phyloP scores from a whole-genome alignment of 1,140 invertebrate genomes.

The Zaprionus davidi region DNA sequence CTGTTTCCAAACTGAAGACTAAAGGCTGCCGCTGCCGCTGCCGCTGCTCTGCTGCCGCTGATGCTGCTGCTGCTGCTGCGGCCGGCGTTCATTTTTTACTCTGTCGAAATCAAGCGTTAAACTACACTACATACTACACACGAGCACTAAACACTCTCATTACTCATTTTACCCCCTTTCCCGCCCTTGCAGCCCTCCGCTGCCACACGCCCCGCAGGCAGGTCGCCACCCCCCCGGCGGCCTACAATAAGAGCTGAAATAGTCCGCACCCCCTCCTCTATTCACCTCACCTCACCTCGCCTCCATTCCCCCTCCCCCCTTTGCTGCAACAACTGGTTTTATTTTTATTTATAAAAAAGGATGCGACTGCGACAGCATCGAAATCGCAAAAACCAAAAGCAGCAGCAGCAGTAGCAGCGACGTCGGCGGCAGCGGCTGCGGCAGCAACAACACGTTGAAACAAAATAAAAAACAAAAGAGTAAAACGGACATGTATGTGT shows the following conservation, averaged over 20 bases:
- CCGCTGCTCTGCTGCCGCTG: not conserved
- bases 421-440: constrained; percentile 59
- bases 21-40: constrained; percentile 5
- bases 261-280: constrained; percentile 35
- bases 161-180: constrained; percentile 39
- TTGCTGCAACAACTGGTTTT: constrained; percentile 40
- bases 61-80: constrained; percentile 5
- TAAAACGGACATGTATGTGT: constrained; percentile 39
- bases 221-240: constrained; percentile 42
- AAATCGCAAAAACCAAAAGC: constrained; percentile 9
- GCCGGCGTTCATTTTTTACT: constrained; percentile 2
- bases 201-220: not conserved
- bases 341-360: constrained; percentile 68
- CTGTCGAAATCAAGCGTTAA: constrained; percentile 34
- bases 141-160: constrained; percentile 53
- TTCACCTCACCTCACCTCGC: not conserved
- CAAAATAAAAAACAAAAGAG: constrained; percentile 55
- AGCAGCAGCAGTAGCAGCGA: constrained; percentile 47
- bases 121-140: constrained; percentile 47
- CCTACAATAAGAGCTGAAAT: constrained; percentile 63
- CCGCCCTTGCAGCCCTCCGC: not conserved
- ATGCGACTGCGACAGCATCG: constrained; percentile 58
- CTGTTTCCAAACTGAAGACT: constrained; percentile 23
- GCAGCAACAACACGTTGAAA: constrained; percentile 44
- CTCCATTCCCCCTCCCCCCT: not conserved